Percentiles rank a stretch among this genome's conserved stretches.
These are phyloP conservation scores for Diplodus puntazzo DNA, from an alignment of 2,797 vertebrate genomes.

Conservation along the genomic window DNA sequence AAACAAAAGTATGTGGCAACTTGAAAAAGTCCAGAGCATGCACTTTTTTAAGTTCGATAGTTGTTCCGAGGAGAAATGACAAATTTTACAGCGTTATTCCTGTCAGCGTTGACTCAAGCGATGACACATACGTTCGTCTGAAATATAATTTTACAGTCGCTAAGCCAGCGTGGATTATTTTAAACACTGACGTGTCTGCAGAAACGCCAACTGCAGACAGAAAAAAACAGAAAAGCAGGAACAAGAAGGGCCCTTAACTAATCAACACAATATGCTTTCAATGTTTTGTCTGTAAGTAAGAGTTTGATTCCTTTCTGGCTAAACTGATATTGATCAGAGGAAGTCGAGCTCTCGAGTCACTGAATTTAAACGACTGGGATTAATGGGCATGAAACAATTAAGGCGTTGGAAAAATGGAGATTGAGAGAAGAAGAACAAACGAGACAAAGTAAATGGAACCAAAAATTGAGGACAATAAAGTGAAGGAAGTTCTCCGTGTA, in stretches of 20 bases:
- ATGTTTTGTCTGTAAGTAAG: too few relatives aligned
- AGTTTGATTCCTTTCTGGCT: neutral
- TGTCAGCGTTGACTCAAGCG: neutral
- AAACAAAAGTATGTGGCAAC: neutral
- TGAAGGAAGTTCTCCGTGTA: conserved; percentile 53
- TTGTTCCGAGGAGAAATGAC: neutral
- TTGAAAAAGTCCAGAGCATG: neutral
- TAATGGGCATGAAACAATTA: conserved; percentile 41
- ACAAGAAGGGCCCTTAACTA: neutral
- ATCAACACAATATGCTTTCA: conserved; percentile 7
- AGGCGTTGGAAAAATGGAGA: neutral
- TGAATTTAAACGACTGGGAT: conserved; percentile 21
- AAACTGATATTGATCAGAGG: conserved; percentile 31
- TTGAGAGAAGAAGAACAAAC: conserved; percentile 40
- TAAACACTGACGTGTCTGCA: neutral
- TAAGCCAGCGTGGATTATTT: neutral
- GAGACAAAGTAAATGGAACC: conserved; percentile 13
- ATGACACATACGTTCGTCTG: neutral
- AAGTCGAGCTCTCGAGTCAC: conserved; percentile 8
- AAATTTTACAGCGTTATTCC: neutral
- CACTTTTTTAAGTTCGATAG: neutral
- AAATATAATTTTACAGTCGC: conserved; percentile 1
- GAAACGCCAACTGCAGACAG: neutral
- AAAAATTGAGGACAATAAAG: conserved; percentile 47
- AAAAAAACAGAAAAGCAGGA: neutral